Percentiles rank a stretch among this genome's conserved stretches.
Conservation (phyloP, 2,797 vertebrate species). For the Crocidura indochinensis region DNA sequence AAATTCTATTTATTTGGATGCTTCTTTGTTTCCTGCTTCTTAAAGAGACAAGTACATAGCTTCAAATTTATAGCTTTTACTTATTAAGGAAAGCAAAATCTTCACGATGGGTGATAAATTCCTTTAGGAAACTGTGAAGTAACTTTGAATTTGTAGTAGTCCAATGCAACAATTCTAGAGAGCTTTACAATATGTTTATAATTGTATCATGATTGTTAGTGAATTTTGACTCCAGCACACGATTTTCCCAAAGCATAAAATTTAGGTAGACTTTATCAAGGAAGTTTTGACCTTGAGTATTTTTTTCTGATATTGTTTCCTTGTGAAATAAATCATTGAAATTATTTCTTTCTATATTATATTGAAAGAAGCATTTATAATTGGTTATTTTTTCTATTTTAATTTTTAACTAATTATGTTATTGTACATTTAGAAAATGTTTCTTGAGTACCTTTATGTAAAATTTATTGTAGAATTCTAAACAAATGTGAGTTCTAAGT, state of each 20-base stretch:
- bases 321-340: constrained; percentile 41
- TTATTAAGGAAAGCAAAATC: constrained; percentile 49
- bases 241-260: constrained; percentile 62
- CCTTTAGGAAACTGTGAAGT: constrained; percentile 57
- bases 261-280: constrained; percentile 50
- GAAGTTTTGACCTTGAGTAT: constrained; percentile 6
- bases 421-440: constrained; percentile 54
- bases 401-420: constrained; percentile 54
- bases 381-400: neutral
- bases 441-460: constrained; percentile 25
- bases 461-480: constrained; percentile 58
- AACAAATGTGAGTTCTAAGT: neutral
- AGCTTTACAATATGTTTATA: constrained; percentile 28
- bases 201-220: constrained; percentile 12
- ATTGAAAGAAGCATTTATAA: constrained; percentile 46
- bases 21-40: constrained; percentile 68
- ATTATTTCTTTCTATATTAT: constrained; percentile 62
- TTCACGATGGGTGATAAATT: constrained; percentile 32
- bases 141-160: neutral
- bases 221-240: constrained; percentile 60
- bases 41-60: constrained; percentile 48
- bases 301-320: constrained; percentile 60
- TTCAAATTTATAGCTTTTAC: constrained; percentile 37
- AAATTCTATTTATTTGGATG: constrained; percentile 64
- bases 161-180: constrained; percentile 39